Base-by-base conservation (phyloP, 1,140 invertebrate genomes). In the Brachionus asplanchnoidis region DNA sequence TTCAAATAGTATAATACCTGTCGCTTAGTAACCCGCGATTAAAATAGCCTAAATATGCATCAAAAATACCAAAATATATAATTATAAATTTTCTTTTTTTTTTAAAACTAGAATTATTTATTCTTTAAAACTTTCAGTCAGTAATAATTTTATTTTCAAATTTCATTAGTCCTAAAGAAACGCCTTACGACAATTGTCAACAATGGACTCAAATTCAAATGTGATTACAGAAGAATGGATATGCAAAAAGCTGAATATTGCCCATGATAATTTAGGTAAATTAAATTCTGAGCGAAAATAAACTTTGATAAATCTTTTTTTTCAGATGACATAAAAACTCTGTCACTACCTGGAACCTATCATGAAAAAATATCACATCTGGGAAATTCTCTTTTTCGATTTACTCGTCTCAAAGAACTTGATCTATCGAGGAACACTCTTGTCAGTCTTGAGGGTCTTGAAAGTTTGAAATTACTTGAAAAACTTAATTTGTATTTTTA, bases 401-500 rank as follows among this genome's bases (percentile, higher is more conserved):
- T 90, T 84, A 85, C 87, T 66, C 86, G 89, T 42, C 87, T 90
- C 0, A 90, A 90, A 85, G 83, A 86, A 20, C 85, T 90, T 11
- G 89, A 90, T 86, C 85, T 90, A 8, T 90, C 89, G 28, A 86
- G 89, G 73, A 90, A 90, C 87, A 86, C 87, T 56, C 79, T 90
- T 26, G 75, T 77, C 17, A 75, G 83, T 83, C 86, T 87, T 17
- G 86, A 90, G 88, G 89, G 89, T 26, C 73, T 90, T 75, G 88
- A 90, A 85, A 87, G 88, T 86, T 85, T 89, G 11, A 87, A 88
- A 46, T 26, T 89, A 53, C 68, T 90, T 80, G 89, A 90, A 84
- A 90, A 88, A 79, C 80, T 90, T 2, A 90, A 90, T 85, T 85
- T 90, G 88, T 90, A 89, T 89, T 87, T 87, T 88, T 87, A 28